A percentile compares a stretch with the other conserved stretches of the same genome.
These are phyloP conservation scores for Anolis sagrei DNA, from an alignment of 2,113 vertebrate genomes.

Conservation along the genomic window DNA sequence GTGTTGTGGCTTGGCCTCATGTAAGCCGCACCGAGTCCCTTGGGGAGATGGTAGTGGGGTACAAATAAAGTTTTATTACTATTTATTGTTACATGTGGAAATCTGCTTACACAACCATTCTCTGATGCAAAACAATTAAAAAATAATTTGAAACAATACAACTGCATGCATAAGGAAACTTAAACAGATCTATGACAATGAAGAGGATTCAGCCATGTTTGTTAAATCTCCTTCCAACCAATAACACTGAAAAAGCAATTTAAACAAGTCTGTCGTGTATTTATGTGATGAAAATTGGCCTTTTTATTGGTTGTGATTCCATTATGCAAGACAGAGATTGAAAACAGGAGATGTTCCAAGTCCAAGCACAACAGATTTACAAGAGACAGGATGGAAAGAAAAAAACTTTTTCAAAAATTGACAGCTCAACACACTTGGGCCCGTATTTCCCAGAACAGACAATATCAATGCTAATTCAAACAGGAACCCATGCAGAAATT, in stretches of 20 bases:
- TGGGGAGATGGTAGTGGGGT: too few species aligned
- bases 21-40: too few species aligned
- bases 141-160: too few species aligned
- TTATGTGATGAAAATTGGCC: neutral
- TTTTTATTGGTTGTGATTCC: conserved; percentile 56
- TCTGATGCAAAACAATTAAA: too few species aligned
- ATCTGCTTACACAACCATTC: too few species aligned
- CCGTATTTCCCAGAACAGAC: neutral
- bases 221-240: neutral
- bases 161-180: neutral
- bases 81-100: too few species aligned
- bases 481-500: neutral
- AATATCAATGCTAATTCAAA: neutral
- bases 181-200: too few species aligned
- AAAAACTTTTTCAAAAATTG: conserved; percentile 28
- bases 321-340: neutral
- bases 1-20: too few species aligned
- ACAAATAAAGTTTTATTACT: too few species aligned
- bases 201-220: neutral
- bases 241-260: neutral
- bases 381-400: conserved; percentile 34
- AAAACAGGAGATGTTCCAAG: conserved; percentile 38
- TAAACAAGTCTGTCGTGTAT: neutral
- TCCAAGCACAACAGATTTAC: conserved; percentile 44
- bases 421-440: conserved; percentile 26